These are phyloP conservation scores for Serranus cabrilla DNA, from an alignment of 2,797 vertebrate species.

Conservation along the genomic window DNA sequence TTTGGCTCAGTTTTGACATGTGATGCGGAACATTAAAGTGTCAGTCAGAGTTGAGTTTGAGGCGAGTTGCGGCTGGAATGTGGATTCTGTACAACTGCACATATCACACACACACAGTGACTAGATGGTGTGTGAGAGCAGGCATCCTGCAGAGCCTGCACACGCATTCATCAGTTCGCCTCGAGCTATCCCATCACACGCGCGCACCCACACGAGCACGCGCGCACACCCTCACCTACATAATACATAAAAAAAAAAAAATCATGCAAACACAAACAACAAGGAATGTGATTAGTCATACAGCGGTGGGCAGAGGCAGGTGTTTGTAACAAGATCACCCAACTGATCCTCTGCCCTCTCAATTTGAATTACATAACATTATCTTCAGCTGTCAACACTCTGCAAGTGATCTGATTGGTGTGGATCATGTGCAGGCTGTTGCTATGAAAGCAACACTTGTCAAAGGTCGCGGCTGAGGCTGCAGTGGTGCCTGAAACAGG, in stretches of 20 bases:
- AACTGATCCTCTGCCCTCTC: constrained; percentile 38
- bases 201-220: background rate
- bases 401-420: constrained; percentile 53
- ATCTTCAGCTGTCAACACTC: constrained; percentile 22
- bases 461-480: constrained; percentile 35
- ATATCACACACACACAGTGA: constrained; percentile 22
- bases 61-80: constrained; percentile 7
- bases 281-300: constrained; percentile 46
- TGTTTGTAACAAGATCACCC: constrained; percentile 24
- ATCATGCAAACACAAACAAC: constrained; percentile 17
- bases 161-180: constrained; percentile 12
- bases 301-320: constrained; percentile 42
- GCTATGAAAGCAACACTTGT: constrained; percentile 50
- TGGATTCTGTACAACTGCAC: constrained; percentile 3
- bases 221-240: constrained; percentile 22
- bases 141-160: constrained; percentile 50
- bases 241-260: constrained; percentile 7
- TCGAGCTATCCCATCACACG: constrained; percentile 17
- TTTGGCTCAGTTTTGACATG: constrained; percentile 1
- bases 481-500: constrained; percentile 30
- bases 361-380: constrained; percentile 41
- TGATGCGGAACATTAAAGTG: constrained; percentile 20
- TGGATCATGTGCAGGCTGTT: constrained; percentile 43
- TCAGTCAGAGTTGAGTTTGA: constrained; percentile 31
- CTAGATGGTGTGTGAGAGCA: constrained; percentile 32